These are phyloP conservation scores for Melanostoma scalare DNA, from an alignment of 2,888 invertebrate genomes.

Conservation along the genomic window DNA sequence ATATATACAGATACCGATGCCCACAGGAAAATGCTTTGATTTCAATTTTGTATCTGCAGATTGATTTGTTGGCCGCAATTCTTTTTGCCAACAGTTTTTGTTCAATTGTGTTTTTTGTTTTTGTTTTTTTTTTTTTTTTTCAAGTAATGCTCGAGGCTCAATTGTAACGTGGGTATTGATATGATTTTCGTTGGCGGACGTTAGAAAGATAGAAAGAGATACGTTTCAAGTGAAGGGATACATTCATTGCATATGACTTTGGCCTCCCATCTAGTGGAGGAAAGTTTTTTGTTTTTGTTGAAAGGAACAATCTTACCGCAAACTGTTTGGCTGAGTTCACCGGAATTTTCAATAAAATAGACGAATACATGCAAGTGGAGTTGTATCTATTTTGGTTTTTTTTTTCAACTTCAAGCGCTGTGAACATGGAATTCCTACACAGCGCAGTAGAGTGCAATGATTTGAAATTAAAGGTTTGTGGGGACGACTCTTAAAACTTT, in stretches of 20 bases:
- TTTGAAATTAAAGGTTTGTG: neutral
- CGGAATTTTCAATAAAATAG: conserved; percentile 37
- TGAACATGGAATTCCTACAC: conserved; percentile 12
- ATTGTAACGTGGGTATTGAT: conserved; percentile 62
- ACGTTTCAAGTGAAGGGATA: conserved; percentile 45
- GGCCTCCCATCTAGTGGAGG: neutral
- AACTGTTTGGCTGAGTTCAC: conserved; percentile 17
- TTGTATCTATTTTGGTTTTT: conserved; percentile 17
- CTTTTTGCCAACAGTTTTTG: conserved; percentile 33
- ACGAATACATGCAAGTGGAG: conserved; percentile 42
- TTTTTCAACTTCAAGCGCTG: conserved; percentile 35
- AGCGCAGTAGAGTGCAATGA: conserved; percentile 34
- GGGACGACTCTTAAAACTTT: neutral
- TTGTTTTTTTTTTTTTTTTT: conserved; percentile 8
- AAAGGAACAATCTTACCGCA: conserved; percentile 18
- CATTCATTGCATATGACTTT: conserved; percentile 17
- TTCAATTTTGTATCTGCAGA: conserved; percentile 70
- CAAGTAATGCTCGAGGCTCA: conserved; percentile 20
- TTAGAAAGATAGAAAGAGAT: conserved; percentile 21
- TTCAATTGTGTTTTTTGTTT: conserved; percentile 13
- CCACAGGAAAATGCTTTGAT: conserved; percentile 66
- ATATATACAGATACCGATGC: conserved; percentile 43
- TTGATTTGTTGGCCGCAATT: conserved; percentile 69
- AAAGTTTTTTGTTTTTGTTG: neutral
- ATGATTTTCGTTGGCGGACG: conserved; percentile 50